Base-by-base conservation (phyloP, 2,797 vertebrate genomes). In the Enteromius anoplus region DNA sequence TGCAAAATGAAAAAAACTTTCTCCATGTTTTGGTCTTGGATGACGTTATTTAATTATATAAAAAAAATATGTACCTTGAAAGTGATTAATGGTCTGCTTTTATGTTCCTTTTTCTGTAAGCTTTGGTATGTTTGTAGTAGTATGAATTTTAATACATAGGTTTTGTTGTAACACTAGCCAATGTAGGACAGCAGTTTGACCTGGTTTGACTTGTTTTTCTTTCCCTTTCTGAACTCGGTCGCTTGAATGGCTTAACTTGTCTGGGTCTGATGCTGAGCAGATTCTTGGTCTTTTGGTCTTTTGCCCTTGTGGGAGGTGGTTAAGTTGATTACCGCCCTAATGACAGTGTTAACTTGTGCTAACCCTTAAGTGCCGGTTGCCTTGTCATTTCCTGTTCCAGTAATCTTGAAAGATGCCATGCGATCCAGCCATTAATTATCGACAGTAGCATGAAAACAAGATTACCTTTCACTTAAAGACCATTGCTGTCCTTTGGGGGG, bases 321-420 rank as follows among this genome's bases (percentile, higher is more conserved):
- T 85, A 82, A 82, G 69, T 85, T 83, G 73, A 83, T 87, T 69
- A 86, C 37, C 17, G 12, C 21, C 70, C 3, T 79, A 78, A 69
- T 60, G n/a, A 69, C 23, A 42, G 42, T 40, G 26, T 29, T 60
- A 71, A 71, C 66, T 37, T 72, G 10, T 32, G 55, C 37, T 29
- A 21, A 37, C 40, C 37, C 12, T 72, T 62, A 6, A 60, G 78
- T 79, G 45, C 60, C 23, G 45, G 53, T 81, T 75, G 12, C 29
- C 14, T 3, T 66, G 29, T 17, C 1, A 53, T 68, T 47, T 19
- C 42, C 26, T 23, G n/a, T 51, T 75, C 17, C 29, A 26, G 29
- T 64, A 29, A 45, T 71, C 26, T 40, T 42, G 3, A 7, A 47
- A 5, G 26, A 26, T 29, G 21, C 65, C 60, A 78, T 45, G 23